Conservation (phyloP, 2,888 invertebrate species). For the Nymphalis polychloros region DNA sequence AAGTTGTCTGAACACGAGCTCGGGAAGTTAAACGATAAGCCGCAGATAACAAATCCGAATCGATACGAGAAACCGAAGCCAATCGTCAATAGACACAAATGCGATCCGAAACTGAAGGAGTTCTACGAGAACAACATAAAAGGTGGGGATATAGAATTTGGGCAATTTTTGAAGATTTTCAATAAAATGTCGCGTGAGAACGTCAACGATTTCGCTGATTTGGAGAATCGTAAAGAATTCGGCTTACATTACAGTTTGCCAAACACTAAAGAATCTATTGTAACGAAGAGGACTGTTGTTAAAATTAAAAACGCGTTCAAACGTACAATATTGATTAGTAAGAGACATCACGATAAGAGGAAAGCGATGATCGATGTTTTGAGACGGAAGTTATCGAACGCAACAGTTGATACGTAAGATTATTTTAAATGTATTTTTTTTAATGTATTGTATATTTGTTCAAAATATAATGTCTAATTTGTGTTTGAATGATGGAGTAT, state of each 20-base stretch:
- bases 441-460: too few species aligned
- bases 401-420: too few species aligned
- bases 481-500: too few species aligned
- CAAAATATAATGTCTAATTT: too few species aligned
- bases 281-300: slow-evolving; percentile 3
- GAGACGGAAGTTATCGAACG: slow-evolving; percentile 34
- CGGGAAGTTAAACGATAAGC: background rate
- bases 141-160: slow-evolving; percentile 68
- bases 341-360: slow-evolving; percentile 49
- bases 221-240: slow-evolving; percentile 55
- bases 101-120: slow-evolving; percentile 59
- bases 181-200: slow-evolving; percentile 66
- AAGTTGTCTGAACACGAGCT: slow-evolving; percentile 41
- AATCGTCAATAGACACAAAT: slow-evolving; percentile 61
- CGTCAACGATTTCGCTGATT: slow-evolving; percentile 59
- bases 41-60: slow-evolving; percentile 36
- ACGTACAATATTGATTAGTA: slow-evolving; percentile 50
- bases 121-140: slow-evolving; percentile 66
- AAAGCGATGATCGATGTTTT: slow-evolving; percentile 44
- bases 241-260: slow-evolving; percentile 49
- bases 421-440: too few species aligned
- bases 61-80: slow-evolving; percentile 58
- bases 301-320: slow-evolving; percentile 29
- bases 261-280: slow-evolving; percentile 2
- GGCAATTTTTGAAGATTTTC: slow-evolving; percentile 72